phyloP scores from a whole-genome alignment of 2,113 vertebrate species.

The Lethenteron reissneri region DNA sequence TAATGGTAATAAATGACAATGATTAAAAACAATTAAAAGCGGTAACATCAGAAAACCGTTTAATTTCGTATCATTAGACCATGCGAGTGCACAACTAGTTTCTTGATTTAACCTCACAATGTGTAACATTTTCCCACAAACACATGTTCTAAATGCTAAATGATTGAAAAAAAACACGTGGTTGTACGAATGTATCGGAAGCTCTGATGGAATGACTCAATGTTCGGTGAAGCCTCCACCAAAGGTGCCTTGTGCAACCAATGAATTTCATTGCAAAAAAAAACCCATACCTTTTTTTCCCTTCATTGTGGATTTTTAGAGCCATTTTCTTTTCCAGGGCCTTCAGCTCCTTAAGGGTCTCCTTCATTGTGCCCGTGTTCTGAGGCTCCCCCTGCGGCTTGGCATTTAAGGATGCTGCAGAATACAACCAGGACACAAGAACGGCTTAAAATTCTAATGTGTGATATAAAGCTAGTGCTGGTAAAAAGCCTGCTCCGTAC shows the following conservation, averaged over 20 bases:
- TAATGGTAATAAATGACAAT: neutral
- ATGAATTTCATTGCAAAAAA: neutral
- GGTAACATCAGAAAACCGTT: neutral
- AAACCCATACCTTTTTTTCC: constrained; percentile 46
- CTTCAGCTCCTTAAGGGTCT: constrained; percentile 74
- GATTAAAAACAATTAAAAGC: neutral
- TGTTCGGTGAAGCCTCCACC: neutral
- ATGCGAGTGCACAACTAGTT: neutral
- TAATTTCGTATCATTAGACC: neutral
- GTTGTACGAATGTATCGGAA: neutral
- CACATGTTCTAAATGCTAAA: neutral
- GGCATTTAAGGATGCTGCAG: constrained; percentile 21
- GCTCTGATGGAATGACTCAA: neutral
- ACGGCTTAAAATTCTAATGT: too few relatives aligned
- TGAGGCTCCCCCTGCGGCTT: constrained; percentile 22
- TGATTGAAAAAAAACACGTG: neutral
- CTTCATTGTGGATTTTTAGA: constrained; percentile 63
- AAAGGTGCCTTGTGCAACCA: neutral
- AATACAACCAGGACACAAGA: constrained; percentile 1
- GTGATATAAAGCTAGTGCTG: too few relatives aligned
- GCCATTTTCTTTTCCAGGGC: constrained; percentile 95
- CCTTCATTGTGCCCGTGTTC: constrained; percentile 41
- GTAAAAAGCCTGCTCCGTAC: constrained; percentile 16
- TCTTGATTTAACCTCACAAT: neutral
- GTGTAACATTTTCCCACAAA: neutral